Evolutionary conservation across 2,113 vertebrate species (phyloP).

Genomic region (Panthera uncia): DNA sequence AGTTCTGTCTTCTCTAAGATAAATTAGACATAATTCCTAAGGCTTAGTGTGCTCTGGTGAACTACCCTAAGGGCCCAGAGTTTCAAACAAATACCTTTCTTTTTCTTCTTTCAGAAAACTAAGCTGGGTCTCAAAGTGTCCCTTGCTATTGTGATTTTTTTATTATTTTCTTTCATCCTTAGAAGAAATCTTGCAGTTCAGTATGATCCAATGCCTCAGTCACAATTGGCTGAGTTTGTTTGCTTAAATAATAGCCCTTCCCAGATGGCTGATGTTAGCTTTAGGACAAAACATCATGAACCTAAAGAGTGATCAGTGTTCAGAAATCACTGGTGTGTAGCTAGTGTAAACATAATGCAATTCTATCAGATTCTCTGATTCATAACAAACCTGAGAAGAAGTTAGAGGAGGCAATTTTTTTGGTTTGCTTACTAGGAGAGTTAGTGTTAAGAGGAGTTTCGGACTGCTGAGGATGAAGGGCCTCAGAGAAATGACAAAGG

Average conservation of each 20-base stretch:
- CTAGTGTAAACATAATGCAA: conserved; percentile 29
- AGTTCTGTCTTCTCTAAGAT: conserved; percentile 69
- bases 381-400: background rate
- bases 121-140: conserved; percentile 47
- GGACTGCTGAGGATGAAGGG: background rate
- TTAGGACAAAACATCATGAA: conserved; percentile 66
- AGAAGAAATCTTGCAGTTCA: conserved; percentile 75
- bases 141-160: conserved; percentile 76
- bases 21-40: conserved; percentile 70
- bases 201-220: conserved; percentile 73
- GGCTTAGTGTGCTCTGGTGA: conserved; percentile 63
- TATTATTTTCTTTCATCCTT: conserved; percentile 73
- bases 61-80: conserved; percentile 49
- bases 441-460: background rate
- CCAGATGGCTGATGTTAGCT: conserved; percentile 74
- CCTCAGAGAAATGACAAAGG: conserved; percentile 45
- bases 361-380: conserved; percentile 43
- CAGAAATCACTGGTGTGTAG: conserved; percentile 48
- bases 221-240: conserved; percentile 67
- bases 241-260: conserved; percentile 81
- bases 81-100: conserved; percentile 72
- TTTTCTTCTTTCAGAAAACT: conserved; percentile 73
- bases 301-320: conserved; percentile 61
- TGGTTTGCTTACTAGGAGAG: conserved; percentile 12
- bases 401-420: background rate